phyloP scores from a whole-genome alignment of 2,113 vertebrate genomes.

The Cheirogaleus medius region DNA sequence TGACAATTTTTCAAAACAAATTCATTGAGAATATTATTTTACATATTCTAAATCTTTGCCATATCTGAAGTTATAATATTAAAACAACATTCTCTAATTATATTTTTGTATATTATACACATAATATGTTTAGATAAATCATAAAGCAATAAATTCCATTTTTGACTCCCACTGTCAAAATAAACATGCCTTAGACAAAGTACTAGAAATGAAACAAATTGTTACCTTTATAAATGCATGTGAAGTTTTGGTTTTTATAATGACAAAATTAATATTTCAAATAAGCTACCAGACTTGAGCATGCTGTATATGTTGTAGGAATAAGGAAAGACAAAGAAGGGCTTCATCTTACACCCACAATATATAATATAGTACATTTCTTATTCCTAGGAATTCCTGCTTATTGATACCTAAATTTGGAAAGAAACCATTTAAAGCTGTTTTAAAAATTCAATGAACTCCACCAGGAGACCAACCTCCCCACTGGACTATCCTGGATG shows the following conservation, averaged over 20 bases:
- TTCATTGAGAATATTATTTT: background rate
- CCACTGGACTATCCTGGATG: background rate
- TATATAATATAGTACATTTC: background rate
- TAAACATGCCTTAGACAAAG: background rate
- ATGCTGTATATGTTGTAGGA: background rate
- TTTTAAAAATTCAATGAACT: background rate
- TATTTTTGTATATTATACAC: background rate
- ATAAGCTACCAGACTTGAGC: background rate
- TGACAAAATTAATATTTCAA: background rate
- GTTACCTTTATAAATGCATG: background rate
- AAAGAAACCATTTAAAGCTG: background rate
- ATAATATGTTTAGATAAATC: background rate
- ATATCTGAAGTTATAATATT: background rate
- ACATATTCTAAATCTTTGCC: background rate
- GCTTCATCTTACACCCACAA: background rate
- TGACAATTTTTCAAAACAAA: background rate
- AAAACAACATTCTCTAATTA: background rate
- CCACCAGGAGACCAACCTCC: background rate
- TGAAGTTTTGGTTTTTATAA: background rate
- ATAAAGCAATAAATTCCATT: background rate
- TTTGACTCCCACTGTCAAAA: background rate
- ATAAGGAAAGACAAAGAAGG: background rate
- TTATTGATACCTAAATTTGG: background rate
- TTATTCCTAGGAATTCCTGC: background rate
- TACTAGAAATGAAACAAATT: background rate